phyloP scores from a whole-genome alignment of 1,140 invertebrate genomes.

The Bombus superbus region DNA sequence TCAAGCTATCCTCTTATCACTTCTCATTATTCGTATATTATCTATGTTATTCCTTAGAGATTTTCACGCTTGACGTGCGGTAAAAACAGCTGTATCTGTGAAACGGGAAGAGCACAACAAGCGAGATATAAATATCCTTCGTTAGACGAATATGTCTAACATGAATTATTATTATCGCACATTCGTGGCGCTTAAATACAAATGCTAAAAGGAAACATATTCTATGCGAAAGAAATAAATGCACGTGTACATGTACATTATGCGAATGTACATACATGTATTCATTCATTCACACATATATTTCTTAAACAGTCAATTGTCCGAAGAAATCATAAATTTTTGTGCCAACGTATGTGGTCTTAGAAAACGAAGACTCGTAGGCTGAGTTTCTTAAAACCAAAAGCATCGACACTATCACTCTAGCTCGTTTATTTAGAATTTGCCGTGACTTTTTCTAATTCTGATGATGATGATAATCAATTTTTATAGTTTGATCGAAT shows the following conservation, averaged over 20 bases:
- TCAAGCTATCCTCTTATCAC: neutral
- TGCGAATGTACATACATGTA: neutral
- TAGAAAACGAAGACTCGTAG: neutral
- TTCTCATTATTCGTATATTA: neutral
- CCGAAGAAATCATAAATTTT: conserved; percentile 1
- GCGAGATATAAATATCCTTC: neutral
- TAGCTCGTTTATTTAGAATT: neutral
- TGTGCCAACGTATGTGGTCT: conserved; percentile 15
- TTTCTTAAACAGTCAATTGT: neutral
- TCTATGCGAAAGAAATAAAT: neutral
- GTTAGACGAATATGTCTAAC: neutral
- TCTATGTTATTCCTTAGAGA: neutral
- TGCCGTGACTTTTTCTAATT: neutral
- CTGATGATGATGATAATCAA: neutral
- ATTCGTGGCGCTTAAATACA: neutral
- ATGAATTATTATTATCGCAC: neutral
- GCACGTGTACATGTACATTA: neutral
- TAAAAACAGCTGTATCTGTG: neutral
- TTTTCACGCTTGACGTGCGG: neutral
- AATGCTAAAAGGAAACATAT: neutral
- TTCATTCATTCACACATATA: neutral
- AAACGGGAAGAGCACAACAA: neutral
- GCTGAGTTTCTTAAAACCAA: neutral
- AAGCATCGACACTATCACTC: conserved; percentile 1
- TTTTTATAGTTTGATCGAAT: neutral